A percentile compares a stretch with the other conserved stretches of the same genome.
Evolutionary conservation across 2,113 vertebrate species (phyloP).

Genomic region (Gopherus flavomarginatus): DNA sequence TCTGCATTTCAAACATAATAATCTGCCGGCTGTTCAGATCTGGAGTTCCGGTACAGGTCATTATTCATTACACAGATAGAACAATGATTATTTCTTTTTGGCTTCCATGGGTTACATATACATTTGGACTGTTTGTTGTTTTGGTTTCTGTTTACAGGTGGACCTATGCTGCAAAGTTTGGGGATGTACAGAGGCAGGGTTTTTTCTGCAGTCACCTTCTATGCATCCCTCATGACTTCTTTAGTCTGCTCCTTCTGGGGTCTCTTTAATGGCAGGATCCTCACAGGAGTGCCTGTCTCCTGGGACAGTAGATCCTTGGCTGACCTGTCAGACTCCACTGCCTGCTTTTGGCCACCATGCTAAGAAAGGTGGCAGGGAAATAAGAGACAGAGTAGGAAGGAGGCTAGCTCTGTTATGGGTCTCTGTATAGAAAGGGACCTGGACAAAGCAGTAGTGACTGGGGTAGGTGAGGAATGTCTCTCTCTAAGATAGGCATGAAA

Average conservation of each 20-base stretch:
- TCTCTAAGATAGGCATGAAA: background rate
- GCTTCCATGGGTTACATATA: slow-evolving; percentile 24
- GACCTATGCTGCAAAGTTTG: background rate
- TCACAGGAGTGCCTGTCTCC: too few relatives aligned
- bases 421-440: background rate
- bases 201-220: background rate
- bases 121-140: background rate
- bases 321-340: too few relatives aligned
- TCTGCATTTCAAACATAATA: too few relatives aligned
- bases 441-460: too few relatives aligned
- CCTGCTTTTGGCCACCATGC: too few relatives aligned
- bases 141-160: too few relatives aligned
- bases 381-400: background rate
- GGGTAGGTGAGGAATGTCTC: background rate
- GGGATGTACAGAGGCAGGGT: background rate
- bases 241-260: too few relatives aligned
- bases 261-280: too few relatives aligned
- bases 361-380: background rate
- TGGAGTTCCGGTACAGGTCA: background rate
- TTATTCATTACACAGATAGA: background rate
- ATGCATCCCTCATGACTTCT: too few relatives aligned
- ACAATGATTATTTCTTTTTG: background rate
- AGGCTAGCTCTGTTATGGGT: background rate
- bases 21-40: background rate
- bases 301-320: too few relatives aligned